Conservation (phyloP, 2,888 invertebrate genomes). For the Ornithoptera priamus region DNA sequence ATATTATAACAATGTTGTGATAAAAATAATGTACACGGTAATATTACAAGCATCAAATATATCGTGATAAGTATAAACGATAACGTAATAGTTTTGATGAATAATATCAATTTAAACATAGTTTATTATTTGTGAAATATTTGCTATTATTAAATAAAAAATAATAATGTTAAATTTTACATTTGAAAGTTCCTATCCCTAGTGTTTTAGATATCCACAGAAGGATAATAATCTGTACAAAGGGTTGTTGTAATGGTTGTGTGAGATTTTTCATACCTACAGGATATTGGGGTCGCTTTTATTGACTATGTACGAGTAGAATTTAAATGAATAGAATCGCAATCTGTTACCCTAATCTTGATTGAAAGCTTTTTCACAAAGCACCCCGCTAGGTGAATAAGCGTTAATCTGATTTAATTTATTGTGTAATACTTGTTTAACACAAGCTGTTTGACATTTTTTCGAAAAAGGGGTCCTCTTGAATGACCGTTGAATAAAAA, state of each 20-base stretch:
- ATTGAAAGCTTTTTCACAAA: constrained; percentile 66
- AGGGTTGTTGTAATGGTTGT: constrained; percentile 26
- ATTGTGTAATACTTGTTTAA: constrained; percentile 63
- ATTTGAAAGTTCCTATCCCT: no score
- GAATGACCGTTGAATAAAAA: constrained; percentile 34
- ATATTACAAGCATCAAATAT: no score
- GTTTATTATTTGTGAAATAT: no score
- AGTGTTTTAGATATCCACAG: background rate
- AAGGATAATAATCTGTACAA: constrained; percentile 21
- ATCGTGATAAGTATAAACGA: no score
- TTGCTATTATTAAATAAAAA: no score
- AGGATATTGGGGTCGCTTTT: constrained; percentile 60
- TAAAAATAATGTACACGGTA: no score
- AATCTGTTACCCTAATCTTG: constrained; percentile 74
- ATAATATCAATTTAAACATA: no score
- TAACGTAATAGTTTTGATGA: no score
- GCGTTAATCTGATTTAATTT: constrained; percentile 78
- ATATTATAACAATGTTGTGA: no score
- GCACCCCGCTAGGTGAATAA: constrained; percentile 59
- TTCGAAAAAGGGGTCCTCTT: constrained; percentile 47
- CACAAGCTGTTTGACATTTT: constrained; percentile 63
- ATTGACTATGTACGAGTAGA: constrained; percentile 46
- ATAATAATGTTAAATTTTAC: no score
- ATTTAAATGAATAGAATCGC: constrained; percentile 72
- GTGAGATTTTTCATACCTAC: constrained; percentile 57